phyloP scores from a whole-genome alignment of 2,797 vertebrate species.

The Hemibagrus guttatus region DNA sequence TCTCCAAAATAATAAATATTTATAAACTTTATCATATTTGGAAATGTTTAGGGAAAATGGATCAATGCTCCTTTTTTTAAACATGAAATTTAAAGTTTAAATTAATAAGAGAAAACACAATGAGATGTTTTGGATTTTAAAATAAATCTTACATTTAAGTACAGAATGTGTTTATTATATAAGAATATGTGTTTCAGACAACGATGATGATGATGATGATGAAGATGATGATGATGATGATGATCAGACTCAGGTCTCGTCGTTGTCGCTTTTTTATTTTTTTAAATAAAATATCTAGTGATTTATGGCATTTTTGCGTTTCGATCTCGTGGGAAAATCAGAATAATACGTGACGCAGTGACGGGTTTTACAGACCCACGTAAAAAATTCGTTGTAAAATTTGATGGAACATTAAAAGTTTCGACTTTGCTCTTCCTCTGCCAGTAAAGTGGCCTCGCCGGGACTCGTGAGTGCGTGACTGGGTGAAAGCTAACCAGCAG shows the following conservation, averaged over 20 bases:
- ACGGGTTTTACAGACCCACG: background rate
- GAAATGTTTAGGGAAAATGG: background rate
- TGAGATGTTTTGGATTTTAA: background rate
- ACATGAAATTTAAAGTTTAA: background rate
- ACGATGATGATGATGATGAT: background rate
- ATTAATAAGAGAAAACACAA: background rate
- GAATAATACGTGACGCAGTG: background rate
- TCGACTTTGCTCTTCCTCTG: constrained; percentile 8
- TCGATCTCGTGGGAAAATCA: background rate
- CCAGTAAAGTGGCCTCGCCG: background rate
- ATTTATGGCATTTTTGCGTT: background rate
- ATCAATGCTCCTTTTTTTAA: background rate
- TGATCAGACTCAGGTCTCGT: background rate
- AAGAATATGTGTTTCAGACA: background rate
- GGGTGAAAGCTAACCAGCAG: background rate
- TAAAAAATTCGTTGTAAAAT: background rate
- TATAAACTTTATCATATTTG: too few species aligned
- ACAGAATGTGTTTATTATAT: background rate
- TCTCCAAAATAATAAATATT: background rate
- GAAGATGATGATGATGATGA: background rate
- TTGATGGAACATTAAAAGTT: background rate
- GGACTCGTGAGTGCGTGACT: background rate
- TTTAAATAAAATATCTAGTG: background rate
- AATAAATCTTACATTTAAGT: background rate
- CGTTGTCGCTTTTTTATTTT: background rate